phyloP scores from a whole-genome alignment of 2,113 vertebrate species.

The Myrmecobius fasciatus region DNA sequence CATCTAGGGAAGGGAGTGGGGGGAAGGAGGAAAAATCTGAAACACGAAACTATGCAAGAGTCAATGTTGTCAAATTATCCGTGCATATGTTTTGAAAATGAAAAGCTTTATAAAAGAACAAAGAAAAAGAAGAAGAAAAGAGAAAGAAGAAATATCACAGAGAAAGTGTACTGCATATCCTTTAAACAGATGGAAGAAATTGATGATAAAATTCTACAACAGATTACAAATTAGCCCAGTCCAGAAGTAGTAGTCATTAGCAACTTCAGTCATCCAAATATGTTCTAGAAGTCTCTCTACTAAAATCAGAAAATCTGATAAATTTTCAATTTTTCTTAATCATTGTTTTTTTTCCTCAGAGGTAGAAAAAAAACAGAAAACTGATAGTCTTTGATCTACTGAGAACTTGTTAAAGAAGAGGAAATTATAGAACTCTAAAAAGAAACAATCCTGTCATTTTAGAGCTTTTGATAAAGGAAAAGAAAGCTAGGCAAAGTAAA shows the following conservation, averaged over 20 bases:
- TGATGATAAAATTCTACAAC: neutral
- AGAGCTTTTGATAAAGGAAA: neutral
- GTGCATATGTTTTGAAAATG: too few relatives aligned
- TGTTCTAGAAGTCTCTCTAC: neutral
- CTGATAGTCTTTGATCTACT: neutral
- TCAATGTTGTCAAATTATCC: too few relatives aligned
- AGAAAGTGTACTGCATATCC: neutral
- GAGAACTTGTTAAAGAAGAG: neutral
- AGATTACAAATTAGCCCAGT: neutral
- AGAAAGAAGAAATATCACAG: neutral
- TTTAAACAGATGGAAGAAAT: neutral
- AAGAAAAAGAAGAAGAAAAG: too few relatives aligned
- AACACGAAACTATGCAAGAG: too few relatives aligned
- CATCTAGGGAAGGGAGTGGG: too few relatives aligned
- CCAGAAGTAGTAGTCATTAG: neutral
- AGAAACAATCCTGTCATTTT: neutral
- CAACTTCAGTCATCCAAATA: neutral
- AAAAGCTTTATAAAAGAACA: too few relatives aligned
- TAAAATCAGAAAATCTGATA: too few relatives aligned
- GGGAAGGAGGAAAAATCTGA: too few relatives aligned
- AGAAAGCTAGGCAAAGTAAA: neutral
- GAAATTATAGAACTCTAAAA: neutral
- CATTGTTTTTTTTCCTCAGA: neutral
- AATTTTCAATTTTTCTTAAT: neutral
- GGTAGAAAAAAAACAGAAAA: neutral